These are phyloP conservation scores for Geococcyx californianus DNA, from an alignment of 2,113 vertebrate genomes.

Conservation along the genomic window DNA sequence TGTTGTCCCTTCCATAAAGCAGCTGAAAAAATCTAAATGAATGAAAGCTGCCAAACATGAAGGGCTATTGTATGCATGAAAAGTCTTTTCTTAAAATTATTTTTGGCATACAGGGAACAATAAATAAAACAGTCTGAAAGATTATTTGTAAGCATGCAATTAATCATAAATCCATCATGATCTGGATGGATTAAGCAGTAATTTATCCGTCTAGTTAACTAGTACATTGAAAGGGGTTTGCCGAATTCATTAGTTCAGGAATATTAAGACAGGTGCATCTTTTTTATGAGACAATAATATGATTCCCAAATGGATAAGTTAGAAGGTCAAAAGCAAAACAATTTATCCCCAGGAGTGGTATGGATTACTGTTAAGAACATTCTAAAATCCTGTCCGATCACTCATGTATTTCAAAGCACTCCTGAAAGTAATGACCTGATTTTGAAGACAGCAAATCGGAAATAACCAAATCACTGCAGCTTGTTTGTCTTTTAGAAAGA, in stretches of 20 bases:
- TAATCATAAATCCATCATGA: slow-evolving; percentile 28
- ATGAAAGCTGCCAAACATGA: not conserved
- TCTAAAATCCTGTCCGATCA: not conserved
- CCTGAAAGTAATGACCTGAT: not conserved
- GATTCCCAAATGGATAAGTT: slow-evolving; percentile 1
- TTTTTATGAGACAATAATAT: not conserved
- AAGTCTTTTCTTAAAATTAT: not conserved
- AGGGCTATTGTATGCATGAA: not conserved
- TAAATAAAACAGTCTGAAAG: not conserved
- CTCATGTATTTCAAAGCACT: slow-evolving; percentile 12
- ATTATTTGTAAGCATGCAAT: not conserved
- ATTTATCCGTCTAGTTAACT: not conserved
- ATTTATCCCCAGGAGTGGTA: not conserved
- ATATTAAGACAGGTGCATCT: slow-evolving; percentile 12
- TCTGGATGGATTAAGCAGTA: not conserved
- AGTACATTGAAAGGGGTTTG: slow-evolving; percentile 11
- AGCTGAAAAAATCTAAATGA: not conserved
- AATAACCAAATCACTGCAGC: not conserved
- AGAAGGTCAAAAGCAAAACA: not conserved
- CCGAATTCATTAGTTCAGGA: not conserved
- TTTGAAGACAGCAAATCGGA: not conserved
- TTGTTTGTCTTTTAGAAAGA: not conserved
- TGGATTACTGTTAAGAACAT: not conserved
- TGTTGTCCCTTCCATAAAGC: not conserved
- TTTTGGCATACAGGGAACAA: not conserved